These are phyloP conservation scores for Hiodon tergisus DNA, from an alignment of 2,113 vertebrate species.

Conservation along the genomic window DNA sequence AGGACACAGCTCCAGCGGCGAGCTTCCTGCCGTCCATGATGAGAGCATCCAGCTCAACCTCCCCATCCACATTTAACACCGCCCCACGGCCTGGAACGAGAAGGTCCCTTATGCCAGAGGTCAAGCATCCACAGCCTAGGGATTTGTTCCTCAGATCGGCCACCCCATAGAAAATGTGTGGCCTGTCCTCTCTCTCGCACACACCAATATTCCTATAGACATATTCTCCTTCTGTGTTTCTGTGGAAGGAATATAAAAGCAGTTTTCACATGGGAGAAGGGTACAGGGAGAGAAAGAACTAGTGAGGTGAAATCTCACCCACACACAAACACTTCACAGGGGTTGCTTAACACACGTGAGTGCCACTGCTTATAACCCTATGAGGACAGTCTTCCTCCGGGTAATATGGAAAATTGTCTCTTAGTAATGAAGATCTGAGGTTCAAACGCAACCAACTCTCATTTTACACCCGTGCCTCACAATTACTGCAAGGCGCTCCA, in stretches of 20 bases:
- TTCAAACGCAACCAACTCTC: neutral
- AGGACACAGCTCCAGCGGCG: constrained; percentile 54
- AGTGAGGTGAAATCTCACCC: too few relatives aligned
- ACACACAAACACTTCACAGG: neutral
- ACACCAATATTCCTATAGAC: neutral
- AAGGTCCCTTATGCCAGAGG: constrained; percentile 62
- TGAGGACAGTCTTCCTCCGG: neutral
- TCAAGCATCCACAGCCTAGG: constrained; percentile 53
- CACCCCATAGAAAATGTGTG: constrained; percentile 5
- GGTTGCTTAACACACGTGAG: neutral
- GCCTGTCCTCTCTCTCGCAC: neutral
- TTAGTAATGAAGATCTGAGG: too few relatives aligned
- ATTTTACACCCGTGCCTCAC: neutral
- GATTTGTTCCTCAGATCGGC: neutral
- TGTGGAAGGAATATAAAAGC: too few relatives aligned
- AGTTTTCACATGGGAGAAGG: too few relatives aligned
- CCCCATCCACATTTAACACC: constrained; percentile 61
- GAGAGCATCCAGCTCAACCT: constrained; percentile 62
- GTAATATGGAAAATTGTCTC: neutral
- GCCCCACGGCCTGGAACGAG: constrained; percentile 61
- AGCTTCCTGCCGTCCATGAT: constrained; percentile 67
- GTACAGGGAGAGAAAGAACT: too few relatives aligned
- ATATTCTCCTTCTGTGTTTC: too few relatives aligned
- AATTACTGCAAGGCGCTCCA: neutral
- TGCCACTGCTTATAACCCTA: neutral